Evolutionary conservation across 2,797 vertebrate species (phyloP).

Genomic region (Sorex maritimensis): DNA sequence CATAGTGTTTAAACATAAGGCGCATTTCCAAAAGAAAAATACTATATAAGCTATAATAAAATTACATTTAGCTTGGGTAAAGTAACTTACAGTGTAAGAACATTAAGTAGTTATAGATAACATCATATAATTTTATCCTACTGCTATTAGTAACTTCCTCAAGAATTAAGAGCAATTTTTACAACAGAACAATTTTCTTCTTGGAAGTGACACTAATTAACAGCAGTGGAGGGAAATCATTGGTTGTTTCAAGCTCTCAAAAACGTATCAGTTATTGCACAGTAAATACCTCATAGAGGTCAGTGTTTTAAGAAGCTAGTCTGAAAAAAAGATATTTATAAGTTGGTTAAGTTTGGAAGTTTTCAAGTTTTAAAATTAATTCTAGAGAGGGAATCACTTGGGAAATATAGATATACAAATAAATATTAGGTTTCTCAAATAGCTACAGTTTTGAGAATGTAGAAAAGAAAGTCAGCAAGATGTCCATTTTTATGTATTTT

Average conservation of each 20-base stretch:
- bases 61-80: conserved; percentile 85
- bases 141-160: conserved; percentile 88
- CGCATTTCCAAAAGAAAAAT: conserved; percentile 85
- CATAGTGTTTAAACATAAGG: conserved; percentile 90
- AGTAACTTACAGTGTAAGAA: conserved; percentile 92
- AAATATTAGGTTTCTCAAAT: conserved; percentile 90
- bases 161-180: conserved; percentile 89
- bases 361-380: conserved; percentile 92
- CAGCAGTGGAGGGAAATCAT: conserved; percentile 90
- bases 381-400: conserved; percentile 86
- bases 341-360: conserved; percentile 85
- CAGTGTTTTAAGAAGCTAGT: conserved; percentile 89
- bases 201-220: conserved; percentile 91
- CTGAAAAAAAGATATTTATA: conserved; percentile 87
- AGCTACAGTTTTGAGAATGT: conserved; percentile 85
- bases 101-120: conserved; percentile 92
- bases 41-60: conserved; percentile 87
- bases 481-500: conserved; percentile 84
- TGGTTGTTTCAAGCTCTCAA: conserved; percentile 93
- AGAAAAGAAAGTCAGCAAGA: conserved; percentile 87
- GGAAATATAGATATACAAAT: conserved; percentile 90
- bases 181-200: conserved; percentile 87
- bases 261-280: conserved; percentile 94
- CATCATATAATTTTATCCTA: conserved; percentile 88
- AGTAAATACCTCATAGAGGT: conserved; percentile 95